Evolutionary conservation across 2,113 vertebrate genomes (phyloP).

Genomic region (Argyrosomus japonicus): DNA sequence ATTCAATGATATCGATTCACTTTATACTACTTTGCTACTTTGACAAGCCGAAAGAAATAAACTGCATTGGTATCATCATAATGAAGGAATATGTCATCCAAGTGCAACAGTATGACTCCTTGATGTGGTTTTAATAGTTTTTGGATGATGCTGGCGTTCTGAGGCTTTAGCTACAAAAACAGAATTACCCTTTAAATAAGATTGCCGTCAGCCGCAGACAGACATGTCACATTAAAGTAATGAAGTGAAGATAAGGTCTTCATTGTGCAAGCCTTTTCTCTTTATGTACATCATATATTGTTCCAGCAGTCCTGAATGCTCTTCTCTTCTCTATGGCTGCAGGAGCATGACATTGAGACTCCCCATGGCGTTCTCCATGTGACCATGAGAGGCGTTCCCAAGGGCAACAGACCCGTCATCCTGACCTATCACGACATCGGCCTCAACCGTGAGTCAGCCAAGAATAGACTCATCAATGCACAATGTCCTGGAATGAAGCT

Average conservation of each 20-base stretch:
- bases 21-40: not conserved
- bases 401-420: constrained; percentile 95
- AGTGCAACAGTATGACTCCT: not conserved
- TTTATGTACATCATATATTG: not conserved
- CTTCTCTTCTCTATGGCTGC: constrained; percentile 55
- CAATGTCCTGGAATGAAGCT: not conserved
- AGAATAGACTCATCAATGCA: not conserved
- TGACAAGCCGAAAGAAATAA: not conserved
- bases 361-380: constrained; percentile 94
- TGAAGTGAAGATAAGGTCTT: not conserved
- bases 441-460: constrained; percentile 93
- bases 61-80: not conserved
- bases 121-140: not conserved
- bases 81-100: not conserved
- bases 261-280: not conserved
- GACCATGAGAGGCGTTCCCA: constrained; percentile 93
- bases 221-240: not conserved
- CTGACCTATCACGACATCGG: constrained; percentile 98
- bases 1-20: not conserved
- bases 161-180: not conserved
- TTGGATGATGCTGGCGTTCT: not conserved
- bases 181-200: not conserved
- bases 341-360: constrained; percentile 98
- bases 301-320: not conserved
- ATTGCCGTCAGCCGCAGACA: no score